Evolutionary conservation across 2,797 vertebrate species (phyloP).

Genomic region (Nyctalus aviator): DNA sequence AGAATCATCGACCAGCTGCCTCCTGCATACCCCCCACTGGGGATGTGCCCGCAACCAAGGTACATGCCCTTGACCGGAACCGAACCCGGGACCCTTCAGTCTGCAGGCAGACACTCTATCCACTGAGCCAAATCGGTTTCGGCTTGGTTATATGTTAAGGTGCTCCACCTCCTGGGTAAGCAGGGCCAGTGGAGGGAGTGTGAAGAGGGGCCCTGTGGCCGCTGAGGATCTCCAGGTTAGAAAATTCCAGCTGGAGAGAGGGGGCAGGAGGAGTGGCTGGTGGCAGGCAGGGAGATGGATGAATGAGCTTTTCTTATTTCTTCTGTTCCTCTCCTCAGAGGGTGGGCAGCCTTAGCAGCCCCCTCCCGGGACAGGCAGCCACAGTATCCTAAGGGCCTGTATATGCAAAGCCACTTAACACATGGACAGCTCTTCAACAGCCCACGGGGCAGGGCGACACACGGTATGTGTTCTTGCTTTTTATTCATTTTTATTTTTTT

Average conservation of each 20-base stretch:
- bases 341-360: background rate
- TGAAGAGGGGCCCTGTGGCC: background rate
- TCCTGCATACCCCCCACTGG: too few relatives aligned
- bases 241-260: background rate
- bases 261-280: background rate
- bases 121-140: too few relatives aligned
- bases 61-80: too few relatives aligned
- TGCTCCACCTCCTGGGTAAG: background rate
- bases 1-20: too few relatives aligned
- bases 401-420: background rate
- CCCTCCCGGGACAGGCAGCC: background rate
- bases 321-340: slow-evolving; percentile 1
- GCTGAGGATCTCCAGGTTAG: background rate
- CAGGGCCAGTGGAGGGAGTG: too few relatives aligned
- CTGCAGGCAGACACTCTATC: too few relatives aligned
- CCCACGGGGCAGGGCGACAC: background rate
- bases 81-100: too few relatives aligned
- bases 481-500: too few relatives aligned
- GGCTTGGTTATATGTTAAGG: background rate
- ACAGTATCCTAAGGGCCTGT: background rate
- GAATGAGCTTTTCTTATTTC: background rate
- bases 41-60: too few relatives aligned
- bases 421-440: background rate
- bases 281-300: background rate
- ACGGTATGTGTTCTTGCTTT: background rate